A percentile compares a stretch with the other conserved stretches of the same genome.
phyloP scores from a whole-genome alignment of 2,113 vertebrate genomes.

The Cardinalis cardinalis region DNA sequence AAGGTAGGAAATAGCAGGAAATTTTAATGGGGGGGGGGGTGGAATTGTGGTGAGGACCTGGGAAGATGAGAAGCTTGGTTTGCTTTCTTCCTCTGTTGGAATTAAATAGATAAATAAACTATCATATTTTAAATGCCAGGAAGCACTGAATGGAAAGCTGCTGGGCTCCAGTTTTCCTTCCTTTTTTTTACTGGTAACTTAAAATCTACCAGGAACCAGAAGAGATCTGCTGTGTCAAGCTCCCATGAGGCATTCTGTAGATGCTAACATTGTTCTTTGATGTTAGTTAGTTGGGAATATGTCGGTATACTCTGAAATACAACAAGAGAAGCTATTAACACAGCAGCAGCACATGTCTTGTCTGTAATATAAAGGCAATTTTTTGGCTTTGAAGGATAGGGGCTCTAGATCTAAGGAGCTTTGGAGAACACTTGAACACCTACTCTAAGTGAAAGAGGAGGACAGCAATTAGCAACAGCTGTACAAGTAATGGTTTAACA shows the following conservation, averaged over 20 bases:
- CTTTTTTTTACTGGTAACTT: background rate
- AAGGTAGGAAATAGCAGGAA: background rate
- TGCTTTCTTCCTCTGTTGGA: background rate
- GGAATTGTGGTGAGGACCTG: background rate
- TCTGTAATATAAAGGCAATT: background rate
- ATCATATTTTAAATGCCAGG: background rate
- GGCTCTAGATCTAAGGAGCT: background rate
- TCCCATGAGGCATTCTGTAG: background rate
- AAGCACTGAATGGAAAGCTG: background rate
- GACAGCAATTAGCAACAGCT: background rate
- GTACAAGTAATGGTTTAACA: background rate
- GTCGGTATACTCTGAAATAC: background rate
- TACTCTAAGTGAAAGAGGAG: fast-evolving
- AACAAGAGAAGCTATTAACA: background rate
- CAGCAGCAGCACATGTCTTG: background rate
- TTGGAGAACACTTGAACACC: background rate
- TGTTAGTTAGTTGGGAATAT: background rate
- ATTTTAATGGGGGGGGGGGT: background rate
- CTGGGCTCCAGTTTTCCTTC: background rate
- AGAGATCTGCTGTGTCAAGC: background rate
- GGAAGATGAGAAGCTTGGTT: background rate
- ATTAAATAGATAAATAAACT: background rate
- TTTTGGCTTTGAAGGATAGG: background rate
- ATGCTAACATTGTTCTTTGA: background rate
- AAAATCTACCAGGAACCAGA: background rate